phyloP scores from a whole-genome alignment of 2,113 vertebrate species.

The Motacilla alba region DNA sequence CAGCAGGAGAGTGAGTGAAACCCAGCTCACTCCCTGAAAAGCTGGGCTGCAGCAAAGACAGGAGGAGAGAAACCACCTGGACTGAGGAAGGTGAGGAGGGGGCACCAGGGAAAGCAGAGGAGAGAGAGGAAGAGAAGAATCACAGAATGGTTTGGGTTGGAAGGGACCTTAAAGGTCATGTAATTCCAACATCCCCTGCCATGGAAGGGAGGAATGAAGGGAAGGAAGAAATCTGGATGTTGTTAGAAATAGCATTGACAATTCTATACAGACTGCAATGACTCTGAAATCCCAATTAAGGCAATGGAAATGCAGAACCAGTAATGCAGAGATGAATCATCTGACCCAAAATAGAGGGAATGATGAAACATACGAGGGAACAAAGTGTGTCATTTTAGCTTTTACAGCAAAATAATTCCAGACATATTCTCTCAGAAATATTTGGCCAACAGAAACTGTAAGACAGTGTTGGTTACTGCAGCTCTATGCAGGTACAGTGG shows the following conservation, averaged over 20 bases:
- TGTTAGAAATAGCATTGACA: slow-evolving; percentile 14
- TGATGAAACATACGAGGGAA: slow-evolving; percentile 19
- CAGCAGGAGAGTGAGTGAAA: background rate
- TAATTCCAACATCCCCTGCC: background rate
- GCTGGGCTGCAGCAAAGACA: background rate
- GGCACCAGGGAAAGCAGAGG: background rate
- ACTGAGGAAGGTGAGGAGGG: background rate
- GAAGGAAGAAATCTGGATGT: background rate
- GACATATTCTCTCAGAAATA: background rate
- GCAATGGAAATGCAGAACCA: slow-evolving; percentile 48
- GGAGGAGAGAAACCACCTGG: background rate
- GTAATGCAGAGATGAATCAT: slow-evolving; percentile 59
- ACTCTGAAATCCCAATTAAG: slow-evolving; percentile 44
- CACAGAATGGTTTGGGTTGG: background rate
- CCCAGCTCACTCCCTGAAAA: background rate
- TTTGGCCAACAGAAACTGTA: background rate
- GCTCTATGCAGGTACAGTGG: background rate
- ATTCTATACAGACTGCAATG: background rate
- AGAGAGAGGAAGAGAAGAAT: no score
- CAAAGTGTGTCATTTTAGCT: slow-evolving; percentile 44
- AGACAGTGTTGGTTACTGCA: background rate
- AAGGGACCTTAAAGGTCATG: background rate
- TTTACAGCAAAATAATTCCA: slow-evolving; percentile 27
- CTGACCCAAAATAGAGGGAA: slow-evolving; percentile 47
- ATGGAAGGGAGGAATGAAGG: background rate